Evolutionary conservation across 1,140 invertebrate genomes (phyloP).

Genomic region (Zaprionus kolodkinae): DNA sequence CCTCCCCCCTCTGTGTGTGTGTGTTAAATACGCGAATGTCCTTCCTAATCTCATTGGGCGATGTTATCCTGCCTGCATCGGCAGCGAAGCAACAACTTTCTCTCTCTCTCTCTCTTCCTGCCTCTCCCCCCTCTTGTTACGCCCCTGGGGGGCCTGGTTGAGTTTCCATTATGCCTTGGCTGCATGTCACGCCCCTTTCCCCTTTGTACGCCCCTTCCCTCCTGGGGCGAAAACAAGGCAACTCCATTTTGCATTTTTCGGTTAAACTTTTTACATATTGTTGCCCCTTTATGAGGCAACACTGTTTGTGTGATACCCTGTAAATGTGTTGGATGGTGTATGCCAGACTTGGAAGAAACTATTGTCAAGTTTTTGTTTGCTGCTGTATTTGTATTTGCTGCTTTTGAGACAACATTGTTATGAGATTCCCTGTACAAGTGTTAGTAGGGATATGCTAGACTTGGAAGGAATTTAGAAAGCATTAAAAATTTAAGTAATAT

Average conservation of each 20-base stretch:
- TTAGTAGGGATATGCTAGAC: no score
- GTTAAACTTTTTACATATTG: slow-evolving; percentile 77
- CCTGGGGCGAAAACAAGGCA: slow-evolving; percentile 45
- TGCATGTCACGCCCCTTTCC: neutral
- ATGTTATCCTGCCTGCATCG: slow-evolving; percentile 72
- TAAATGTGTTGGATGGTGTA: neutral
- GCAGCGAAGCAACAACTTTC: slow-evolving; percentile 56
- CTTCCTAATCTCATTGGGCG: slow-evolving; percentile 83
- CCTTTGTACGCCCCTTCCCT: neutral
- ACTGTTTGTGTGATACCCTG: slow-evolving; percentile 36
- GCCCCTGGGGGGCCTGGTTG: slow-evolving; percentile 1
- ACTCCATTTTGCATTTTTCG: slow-evolving; percentile 67
- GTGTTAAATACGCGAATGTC: slow-evolving; percentile 82
- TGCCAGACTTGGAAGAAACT: neutral
- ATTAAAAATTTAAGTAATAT: no score
- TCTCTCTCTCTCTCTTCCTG: neutral
- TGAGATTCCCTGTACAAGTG: no score
- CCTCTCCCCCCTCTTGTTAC: neutral
- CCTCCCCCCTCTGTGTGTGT: slow-evolving; percentile 19
- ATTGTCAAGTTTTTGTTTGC: no score
- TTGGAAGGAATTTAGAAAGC: no score
- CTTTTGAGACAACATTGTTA: no score
- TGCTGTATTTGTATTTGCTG: no score
- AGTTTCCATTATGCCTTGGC: slow-evolving; percentile 38
- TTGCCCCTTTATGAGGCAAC: slow-evolving; percentile 29